Conservation (phyloP, 2,888 invertebrate genomes). For the Thymelicus sylvestris region DNA sequence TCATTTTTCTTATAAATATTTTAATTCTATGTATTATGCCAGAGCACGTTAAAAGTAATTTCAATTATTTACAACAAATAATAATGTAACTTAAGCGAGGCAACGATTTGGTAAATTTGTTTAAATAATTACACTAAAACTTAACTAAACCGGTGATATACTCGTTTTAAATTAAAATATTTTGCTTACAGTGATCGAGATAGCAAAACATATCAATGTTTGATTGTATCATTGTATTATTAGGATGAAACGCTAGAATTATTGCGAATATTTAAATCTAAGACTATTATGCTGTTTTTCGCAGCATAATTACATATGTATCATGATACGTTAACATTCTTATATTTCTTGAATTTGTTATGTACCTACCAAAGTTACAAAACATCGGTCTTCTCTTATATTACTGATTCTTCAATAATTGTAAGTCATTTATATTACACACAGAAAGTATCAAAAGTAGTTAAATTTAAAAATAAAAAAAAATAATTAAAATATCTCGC, state of each 20-base stretch:
- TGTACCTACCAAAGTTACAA: too few relatives aligned
- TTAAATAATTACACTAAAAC: slow-evolving; percentile 68
- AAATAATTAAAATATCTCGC: too few relatives aligned
- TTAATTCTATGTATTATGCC: slow-evolving; percentile 73
- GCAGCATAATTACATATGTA: too few relatives aligned
- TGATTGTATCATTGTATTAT: not conserved
- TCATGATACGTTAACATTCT: too few relatives aligned
- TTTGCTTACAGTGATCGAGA: slow-evolving; percentile 18
- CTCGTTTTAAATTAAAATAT: slow-evolving; percentile 22
- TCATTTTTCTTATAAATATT: slow-evolving; percentile 65
- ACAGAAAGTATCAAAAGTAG: too few relatives aligned
- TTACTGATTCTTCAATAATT: too few relatives aligned
- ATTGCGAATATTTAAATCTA: too few relatives aligned
- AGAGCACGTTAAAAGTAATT: slow-evolving; percentile 72
- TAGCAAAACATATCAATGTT: not conserved
- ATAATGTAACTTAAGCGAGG: slow-evolving; percentile 81
- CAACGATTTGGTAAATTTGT: slow-evolving; percentile 81
- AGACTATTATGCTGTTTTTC: too few relatives aligned
- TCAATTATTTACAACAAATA: slow-evolving; percentile 70
- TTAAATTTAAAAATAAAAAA: too few relatives aligned
- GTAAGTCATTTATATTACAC: too few relatives aligned
- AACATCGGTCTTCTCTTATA: too few relatives aligned
- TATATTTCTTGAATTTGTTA: too few relatives aligned
- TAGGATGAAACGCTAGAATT: not conserved
- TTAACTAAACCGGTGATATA: slow-evolving; percentile 47